phyloP scores from a whole-genome alignment of 2,113 vertebrate species.

The Phalacrocorax aristotelis region DNA sequence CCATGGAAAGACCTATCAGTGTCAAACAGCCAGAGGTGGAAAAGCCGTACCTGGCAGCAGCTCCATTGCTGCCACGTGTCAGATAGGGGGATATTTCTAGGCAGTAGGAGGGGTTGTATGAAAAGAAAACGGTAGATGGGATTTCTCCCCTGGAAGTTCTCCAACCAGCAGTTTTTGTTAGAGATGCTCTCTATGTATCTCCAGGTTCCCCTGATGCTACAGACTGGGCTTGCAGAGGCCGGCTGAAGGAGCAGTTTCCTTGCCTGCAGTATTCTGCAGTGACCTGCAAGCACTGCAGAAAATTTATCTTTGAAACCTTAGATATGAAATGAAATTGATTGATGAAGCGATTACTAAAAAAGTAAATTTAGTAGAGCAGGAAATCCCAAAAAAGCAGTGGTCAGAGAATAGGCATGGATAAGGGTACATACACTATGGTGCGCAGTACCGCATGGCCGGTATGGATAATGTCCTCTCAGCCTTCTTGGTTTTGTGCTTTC shows the following conservation, averaged over 20 bases:
- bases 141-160: not conserved
- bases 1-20: not conserved
- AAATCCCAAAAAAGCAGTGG: not conserved
- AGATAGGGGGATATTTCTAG: not conserved
- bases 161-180: not conserved
- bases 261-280: not conserved
- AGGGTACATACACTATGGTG: too few species aligned
- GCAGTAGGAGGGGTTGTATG: not conserved
- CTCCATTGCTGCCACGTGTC: accelerated
- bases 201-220: not conserved
- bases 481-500: not conserved
- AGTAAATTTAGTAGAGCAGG: not conserved
- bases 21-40: not conserved
- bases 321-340: not conserved
- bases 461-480: not conserved
- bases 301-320: not conserved
- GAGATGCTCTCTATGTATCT: not conserved
- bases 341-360: not conserved
- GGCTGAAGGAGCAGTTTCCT: not conserved
- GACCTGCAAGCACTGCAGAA: not conserved
- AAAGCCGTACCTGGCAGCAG: not conserved
- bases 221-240: not conserved
- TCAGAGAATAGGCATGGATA: not conserved
- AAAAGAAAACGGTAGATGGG: not conserved
- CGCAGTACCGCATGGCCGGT: not conserved